Percentiles rank a stretch among this genome's conserved stretches.
These are phyloP conservation scores for Balanococcus diminutus DNA, from an alignment of 2,888 invertebrate species.

Conservation along the genomic window DNA sequence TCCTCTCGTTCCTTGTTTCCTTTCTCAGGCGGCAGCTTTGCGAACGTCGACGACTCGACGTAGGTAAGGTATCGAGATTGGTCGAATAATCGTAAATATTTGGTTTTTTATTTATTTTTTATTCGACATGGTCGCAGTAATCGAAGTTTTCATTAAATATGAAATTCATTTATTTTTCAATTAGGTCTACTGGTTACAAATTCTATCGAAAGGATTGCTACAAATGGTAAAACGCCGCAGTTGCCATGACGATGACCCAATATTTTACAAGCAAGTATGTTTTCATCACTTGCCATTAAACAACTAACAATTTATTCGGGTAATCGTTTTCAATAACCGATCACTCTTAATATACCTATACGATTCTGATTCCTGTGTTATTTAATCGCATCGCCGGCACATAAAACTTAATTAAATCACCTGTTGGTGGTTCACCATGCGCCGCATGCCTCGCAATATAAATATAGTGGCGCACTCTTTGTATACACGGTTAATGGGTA, in stretches of 20 bases:
- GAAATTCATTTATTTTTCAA: neutral
- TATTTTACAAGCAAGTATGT: constrained; percentile 5
- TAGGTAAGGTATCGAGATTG: too few species aligned
- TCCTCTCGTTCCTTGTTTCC: too few species aligned
- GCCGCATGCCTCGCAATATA: neutral
- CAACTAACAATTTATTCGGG: constrained; percentile 25
- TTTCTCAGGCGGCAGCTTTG: too few species aligned
- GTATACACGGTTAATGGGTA: neutral
- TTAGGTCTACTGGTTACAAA: neutral
- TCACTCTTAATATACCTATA: constrained; percentile 17
- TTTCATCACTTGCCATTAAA: constrained; percentile 29
- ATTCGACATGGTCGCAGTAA: neutral
- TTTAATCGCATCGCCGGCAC: constrained; percentile 13
- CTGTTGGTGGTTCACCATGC: constrained; percentile 7
- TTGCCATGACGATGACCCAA: constrained; percentile 30
- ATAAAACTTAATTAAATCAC: constrained; percentile 32
- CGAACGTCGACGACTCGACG: too few species aligned
- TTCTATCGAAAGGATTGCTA: neutral
- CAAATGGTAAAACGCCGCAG: neutral
- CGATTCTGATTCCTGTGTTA: constrained; percentile 8
- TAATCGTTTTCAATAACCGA: constrained; percentile 37
- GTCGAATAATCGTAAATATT: neutral
- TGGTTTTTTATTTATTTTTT: neutral
- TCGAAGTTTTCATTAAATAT: neutral
- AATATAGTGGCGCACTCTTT: neutral